A percentile compares a stretch with the other conserved stretches of the same genome.
These are phyloP conservation scores for Ecdyonurus torrentis DNA, from an alignment of 2,888 invertebrate genomes.

Conservation along the genomic window DNA sequence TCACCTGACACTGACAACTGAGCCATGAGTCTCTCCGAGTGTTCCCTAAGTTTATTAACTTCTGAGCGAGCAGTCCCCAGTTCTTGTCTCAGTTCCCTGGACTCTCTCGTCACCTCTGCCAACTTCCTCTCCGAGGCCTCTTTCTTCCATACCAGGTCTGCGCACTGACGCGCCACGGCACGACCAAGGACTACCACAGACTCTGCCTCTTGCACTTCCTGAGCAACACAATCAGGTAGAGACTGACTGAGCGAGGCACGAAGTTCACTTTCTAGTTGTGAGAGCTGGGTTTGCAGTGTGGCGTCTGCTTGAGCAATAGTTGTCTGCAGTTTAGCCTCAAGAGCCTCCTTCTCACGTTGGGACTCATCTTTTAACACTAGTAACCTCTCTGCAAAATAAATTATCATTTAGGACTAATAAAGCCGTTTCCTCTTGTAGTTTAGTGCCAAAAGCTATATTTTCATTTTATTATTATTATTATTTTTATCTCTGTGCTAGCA, in stretches of 20 bases:
- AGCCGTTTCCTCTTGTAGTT: no score
- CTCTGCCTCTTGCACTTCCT: constrained; percentile 17
- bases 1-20: neutral
- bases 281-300: neutral
- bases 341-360: constrained; percentile 8
- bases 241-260: constrained; percentile 23
- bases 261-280: constrained; percentile 14
- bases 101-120: constrained; percentile 5
- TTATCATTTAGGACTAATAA: no score
- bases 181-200: constrained; percentile 16
- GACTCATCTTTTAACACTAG: constrained; percentile 9
- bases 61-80: neutral
- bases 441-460: no score
- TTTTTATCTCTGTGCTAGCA: no score
- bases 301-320: neutral
- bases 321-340: neutral
- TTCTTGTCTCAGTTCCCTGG: neutral
- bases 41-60: neutral
- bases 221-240: constrained; percentile 24
- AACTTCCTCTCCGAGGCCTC: constrained; percentile 4
- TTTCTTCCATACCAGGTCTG: constrained; percentile 7
- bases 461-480: no score
- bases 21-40: neutral
- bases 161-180: neutral
- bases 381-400: neutral